Percentiles rank a stretch among this genome's conserved stretches.
Evolutionary conservation across 2,888 invertebrate species (phyloP).

Genomic region (Cancer borealis): DNA sequence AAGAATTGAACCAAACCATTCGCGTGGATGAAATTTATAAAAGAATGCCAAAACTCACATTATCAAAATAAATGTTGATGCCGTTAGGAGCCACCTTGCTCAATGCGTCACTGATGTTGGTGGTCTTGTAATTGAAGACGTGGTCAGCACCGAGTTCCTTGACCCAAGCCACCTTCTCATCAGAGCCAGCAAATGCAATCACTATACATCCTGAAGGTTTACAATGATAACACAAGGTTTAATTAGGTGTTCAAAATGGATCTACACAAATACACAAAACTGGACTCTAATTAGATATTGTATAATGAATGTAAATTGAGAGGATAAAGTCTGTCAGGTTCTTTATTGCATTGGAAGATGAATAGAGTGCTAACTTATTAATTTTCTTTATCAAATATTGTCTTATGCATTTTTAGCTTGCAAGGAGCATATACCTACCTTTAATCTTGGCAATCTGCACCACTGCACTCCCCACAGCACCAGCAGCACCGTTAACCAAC

Average conservation of each 20-base stretch:
- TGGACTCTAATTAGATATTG: not conserved
- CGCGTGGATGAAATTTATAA: not conserved
- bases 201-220: constrained; percentile 72
- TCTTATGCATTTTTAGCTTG: not conserved
- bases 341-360: not conserved
- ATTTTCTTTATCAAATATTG: not conserved
- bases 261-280: not conserved
- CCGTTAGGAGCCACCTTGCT: constrained; percentile 65
- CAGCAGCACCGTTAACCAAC: constrained; percentile 87
- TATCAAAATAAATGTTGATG: constrained; percentile 75
- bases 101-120: constrained; percentile 63
- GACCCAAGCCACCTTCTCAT: constrained; percentile 72
- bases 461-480: constrained; percentile 88
- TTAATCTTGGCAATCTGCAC: constrained; percentile 89
- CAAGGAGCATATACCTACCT: constrained; percentile 77
- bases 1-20: too few relatives aligned
- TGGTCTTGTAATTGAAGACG: constrained; percentile 75
- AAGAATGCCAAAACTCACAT: constrained; percentile 62
- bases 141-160: constrained; percentile 73
- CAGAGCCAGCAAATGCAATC: constrained; percentile 75
- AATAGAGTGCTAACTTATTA: not conserved
- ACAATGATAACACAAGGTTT: not conserved
- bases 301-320: not conserved
- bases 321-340: not conserved
- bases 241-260: not conserved